A percentile compares a stretch with the other conserved stretches of the same genome.
These are phyloP conservation scores for Aphelocoma coerulescens DNA, from an alignment of 2,113 vertebrate species.

Conservation along the genomic window DNA sequence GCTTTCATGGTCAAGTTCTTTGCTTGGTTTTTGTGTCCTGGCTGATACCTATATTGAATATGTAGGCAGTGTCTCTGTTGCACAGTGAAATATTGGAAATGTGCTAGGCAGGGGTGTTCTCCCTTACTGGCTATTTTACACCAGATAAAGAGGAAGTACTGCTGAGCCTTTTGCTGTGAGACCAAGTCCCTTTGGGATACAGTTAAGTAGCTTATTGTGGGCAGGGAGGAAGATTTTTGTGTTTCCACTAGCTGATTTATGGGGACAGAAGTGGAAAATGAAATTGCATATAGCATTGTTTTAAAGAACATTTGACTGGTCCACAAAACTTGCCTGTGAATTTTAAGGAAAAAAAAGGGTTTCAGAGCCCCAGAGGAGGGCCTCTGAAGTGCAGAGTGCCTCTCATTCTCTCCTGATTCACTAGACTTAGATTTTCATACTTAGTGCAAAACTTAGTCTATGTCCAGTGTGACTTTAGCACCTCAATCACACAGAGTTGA, in stretches of 20 bases:
- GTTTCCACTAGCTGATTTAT: not conserved
- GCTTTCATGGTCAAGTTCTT: not conserved
- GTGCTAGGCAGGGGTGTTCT: not conserved
- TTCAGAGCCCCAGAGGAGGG: not conserved
- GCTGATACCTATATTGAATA: not conserved
- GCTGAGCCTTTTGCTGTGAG: not conserved
- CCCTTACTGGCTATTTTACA: not conserved
- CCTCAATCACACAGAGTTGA: not conserved
- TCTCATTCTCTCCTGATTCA: not conserved
- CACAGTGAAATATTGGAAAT: not conserved
- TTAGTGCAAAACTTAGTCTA: not conserved
- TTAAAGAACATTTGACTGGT: not conserved
- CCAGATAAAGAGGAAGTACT: not conserved
- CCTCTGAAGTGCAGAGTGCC: not conserved
- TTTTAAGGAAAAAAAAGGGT: not conserved
- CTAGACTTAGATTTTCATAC: not conserved
- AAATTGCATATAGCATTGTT: not conserved
- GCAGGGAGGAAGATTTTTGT: not conserved
- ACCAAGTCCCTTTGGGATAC: not conserved
- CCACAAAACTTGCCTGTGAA: not conserved
- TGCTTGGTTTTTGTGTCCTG: not conserved
- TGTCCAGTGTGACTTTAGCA: not conserved
- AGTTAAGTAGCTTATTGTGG: not conserved
- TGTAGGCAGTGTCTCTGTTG: not conserved
- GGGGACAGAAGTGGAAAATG: not conserved